Percentiles rank a stretch among this genome's conserved stretches.
phyloP scores from a whole-genome alignment of 2,888 invertebrate genomes.

The Matsumyia berberina region DNA sequence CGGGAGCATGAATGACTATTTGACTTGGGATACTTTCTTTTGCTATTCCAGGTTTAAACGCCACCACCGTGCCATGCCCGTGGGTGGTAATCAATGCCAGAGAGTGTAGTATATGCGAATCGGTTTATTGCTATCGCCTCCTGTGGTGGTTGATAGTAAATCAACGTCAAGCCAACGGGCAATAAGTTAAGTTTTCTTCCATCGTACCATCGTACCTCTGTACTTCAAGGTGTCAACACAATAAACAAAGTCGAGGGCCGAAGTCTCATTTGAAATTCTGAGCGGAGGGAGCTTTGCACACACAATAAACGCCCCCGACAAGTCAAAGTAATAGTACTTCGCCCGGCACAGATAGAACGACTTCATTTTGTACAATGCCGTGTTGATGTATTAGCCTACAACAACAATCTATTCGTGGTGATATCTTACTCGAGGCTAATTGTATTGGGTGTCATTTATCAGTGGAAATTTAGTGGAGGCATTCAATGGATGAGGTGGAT shows the following conservation, averaged over 20 bases:
- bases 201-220: neutral
- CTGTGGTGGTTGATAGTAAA: slow-evolving; percentile 51
- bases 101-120: slow-evolving; percentile 27
- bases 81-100: slow-evolving; percentile 63
- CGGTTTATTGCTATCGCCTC: slow-evolving; percentile 50
- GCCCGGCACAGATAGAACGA: neutral
- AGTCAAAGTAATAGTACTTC: slow-evolving; percentile 8
- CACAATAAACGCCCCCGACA: slow-evolving; percentile 8
- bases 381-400: slow-evolving; percentile 26
- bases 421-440: slow-evolving; percentile 49
- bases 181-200: slow-evolving; percentile 54
- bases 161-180: slow-evolving; percentile 67
- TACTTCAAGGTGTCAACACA: slow-evolving; percentile 61
- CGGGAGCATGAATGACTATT: slow-evolving; percentile 16
- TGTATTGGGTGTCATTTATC: slow-evolving; percentile 68
- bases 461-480: slow-evolving; percentile 48
- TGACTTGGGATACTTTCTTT: slow-evolving; percentile 42
- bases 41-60: neutral
- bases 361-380: slow-evolving; percentile 35
- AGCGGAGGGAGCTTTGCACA: slow-evolving; percentile 9
- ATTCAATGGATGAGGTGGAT: slow-evolving; percentile 48
- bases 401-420: slow-evolving; percentile 19
- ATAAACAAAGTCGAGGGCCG: slow-evolving; percentile 41
- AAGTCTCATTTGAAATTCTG: slow-evolving; percentile 59
- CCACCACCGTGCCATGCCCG: neutral